Percentiles rank a stretch among this genome's conserved stretches.
These are phyloP conservation scores for Globia sparganii DNA, from an alignment of 2,888 invertebrate genomes.

Conservation along the genomic window DNA sequence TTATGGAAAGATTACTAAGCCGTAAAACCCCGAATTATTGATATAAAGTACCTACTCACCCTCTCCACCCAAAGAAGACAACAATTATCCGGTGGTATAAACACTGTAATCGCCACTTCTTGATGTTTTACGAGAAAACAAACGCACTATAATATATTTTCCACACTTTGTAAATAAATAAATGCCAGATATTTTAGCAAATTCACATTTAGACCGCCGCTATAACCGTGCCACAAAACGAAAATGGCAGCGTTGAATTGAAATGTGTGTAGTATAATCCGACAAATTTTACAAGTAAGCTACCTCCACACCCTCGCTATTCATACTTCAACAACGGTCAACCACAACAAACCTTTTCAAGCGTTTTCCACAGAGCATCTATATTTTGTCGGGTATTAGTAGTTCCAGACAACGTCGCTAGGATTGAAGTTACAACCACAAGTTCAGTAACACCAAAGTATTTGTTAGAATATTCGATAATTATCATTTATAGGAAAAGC, in stretches of 20 bases:
- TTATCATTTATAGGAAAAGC: not conserved
- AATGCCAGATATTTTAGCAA: constrained; percentile 75
- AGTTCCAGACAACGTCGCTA: constrained; percentile 53
- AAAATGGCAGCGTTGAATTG: constrained; percentile 89
- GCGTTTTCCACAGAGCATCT: constrained; percentile 41
- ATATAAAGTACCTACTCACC: constrained; percentile 84
- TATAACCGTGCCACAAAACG: constrained; percentile 88
- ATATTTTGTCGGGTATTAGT: constrained; percentile 64
- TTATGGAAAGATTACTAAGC: constrained; percentile 61
- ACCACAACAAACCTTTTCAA: constrained; percentile 20
- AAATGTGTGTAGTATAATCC: constrained; percentile 73
- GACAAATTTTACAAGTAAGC: constrained; percentile 58
- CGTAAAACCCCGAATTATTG: constrained; percentile 77
- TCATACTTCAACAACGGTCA: constrained; percentile 24
- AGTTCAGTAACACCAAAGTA: constrained; percentile 27
- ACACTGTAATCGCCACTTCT: constrained; percentile 73
- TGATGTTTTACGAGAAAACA: constrained; percentile 70
- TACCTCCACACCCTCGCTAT: constrained; percentile 64
- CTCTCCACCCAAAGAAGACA: constrained; percentile 85
- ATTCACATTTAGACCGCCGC: constrained; percentile 84
- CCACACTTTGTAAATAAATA: constrained; percentile 76
- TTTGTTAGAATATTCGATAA: not conserved
- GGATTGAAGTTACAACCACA: constrained; percentile 46
- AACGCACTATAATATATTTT: constrained; percentile 74
- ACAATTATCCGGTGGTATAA: constrained; percentile 77